Conservation (phyloP, 2,113 vertebrate species). For the Kryptolebias marmoratus region DNA sequence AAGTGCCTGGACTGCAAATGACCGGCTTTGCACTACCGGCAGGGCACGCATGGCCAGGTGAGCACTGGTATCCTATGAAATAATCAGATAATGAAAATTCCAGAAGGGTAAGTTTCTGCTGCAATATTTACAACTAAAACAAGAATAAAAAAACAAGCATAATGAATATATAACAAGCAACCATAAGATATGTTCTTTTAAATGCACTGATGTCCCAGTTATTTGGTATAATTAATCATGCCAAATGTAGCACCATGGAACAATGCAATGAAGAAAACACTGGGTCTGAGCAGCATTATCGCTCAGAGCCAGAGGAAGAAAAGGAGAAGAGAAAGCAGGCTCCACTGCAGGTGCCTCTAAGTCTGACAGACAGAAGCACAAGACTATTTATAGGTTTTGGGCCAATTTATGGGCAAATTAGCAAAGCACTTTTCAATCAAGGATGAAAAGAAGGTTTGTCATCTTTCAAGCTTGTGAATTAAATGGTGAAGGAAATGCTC, state of each 20-base stretch:
- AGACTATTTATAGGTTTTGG: constrained; percentile 54
- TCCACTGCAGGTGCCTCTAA: constrained; percentile 34
- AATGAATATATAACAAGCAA: background rate
- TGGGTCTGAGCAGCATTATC: constrained; percentile 11
- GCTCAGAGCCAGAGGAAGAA: constrained; percentile 36
- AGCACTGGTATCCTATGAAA: constrained; percentile 78
- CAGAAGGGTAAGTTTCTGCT: background rate
- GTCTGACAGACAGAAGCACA: constrained; percentile 41
- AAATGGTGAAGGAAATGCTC: background rate
- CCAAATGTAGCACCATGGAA: constrained; percentile 24
- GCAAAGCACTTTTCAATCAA: constrained; percentile 31
- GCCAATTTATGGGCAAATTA: constrained; percentile 61
- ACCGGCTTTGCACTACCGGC: constrained; percentile 80
- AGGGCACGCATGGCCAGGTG: constrained; percentile 83
- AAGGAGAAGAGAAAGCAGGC: constrained; percentile 20
- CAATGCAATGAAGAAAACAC: constrained; percentile 22
- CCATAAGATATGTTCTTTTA: background rate
- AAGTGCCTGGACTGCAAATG: constrained; percentile 84
- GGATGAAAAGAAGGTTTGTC: constrained; percentile 9
- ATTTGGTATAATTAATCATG: constrained; percentile 11
- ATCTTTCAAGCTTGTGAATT: constrained; percentile 5
- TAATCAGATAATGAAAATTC: constrained; percentile 12
- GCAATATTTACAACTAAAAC: constrained; percentile 11
- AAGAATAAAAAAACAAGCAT: background rate
- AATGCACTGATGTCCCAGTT: background rate